Evolutionary conservation across 2,113 vertebrate genomes (phyloP).

Genomic region (Leuciscus idus): DNA sequence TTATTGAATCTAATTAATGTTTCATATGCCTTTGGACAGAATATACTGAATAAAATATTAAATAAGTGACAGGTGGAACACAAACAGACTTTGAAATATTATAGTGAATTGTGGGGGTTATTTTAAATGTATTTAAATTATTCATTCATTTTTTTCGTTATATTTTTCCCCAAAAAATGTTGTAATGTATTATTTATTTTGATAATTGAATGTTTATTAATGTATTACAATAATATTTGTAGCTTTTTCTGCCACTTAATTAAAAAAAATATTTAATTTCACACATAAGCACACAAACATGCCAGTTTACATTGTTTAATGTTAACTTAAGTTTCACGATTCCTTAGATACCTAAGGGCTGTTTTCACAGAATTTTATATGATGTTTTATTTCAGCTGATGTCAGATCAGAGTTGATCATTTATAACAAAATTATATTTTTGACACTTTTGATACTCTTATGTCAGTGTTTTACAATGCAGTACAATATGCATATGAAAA

Average conservation of each 20-base stretch:
- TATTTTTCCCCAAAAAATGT: not conserved
- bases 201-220: not conserved
- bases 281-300: not conserved
- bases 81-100: constrained; percentile 6
- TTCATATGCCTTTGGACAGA: not conserved
- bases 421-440: not conserved
- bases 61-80: not conserved
- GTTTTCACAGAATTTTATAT: not conserved
- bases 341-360: not conserved
- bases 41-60: not conserved
- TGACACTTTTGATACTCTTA: not conserved
- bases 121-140: not conserved
- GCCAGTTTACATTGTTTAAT: not conserved
- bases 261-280: not conserved
- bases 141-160: not conserved
- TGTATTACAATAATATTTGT: not conserved
- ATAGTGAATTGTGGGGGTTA: not conserved
- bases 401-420: not conserved
- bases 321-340: not conserved
- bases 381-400: not conserved
- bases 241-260: not conserved
- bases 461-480: not conserved
- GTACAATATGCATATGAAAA: not conserved
- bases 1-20: not conserved
- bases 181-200: not conserved